Evolutionary conservation across 2,888 invertebrate species (phyloP), one percentile per base, ranked within the genome.

Genomic region (Andricus curvator): DNA sequence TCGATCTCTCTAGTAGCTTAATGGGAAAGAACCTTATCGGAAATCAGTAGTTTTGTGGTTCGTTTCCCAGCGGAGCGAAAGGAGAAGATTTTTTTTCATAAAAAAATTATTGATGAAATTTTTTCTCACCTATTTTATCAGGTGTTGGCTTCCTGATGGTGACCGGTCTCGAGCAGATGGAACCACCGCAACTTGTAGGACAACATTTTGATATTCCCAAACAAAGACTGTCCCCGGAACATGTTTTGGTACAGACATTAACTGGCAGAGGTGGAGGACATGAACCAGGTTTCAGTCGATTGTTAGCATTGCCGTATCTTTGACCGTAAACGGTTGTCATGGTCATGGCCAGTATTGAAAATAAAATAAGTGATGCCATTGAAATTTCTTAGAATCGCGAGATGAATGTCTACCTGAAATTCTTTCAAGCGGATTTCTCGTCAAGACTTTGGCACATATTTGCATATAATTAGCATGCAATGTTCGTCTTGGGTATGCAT

Each of bases 201-300:
- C 93, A 93, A 81, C 93, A 93, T 86, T 93, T 93, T 77, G 86
- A 93, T 11, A 91, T 91, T 11, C 88, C 89, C 85, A 85, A 93
- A 80, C 93, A 95, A 0, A 93, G 90, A 1, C 67, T 79, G 20
- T 90, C 90, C 0, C 92, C 90, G 0, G 93, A 93, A 80, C 95
- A 95, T 0, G 89, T 84, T 11, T 93, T 91, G 0, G 92, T 92
- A 83, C 95, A 94, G 48, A 93, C 87, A 78, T 94, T 93, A 65
- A 94, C 93, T 2, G 94, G 93, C 29, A 94, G 86, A 2, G 94
- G 93, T 0, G 95, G 95, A 0, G 95, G 94, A 80, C 95, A 95
- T 0, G 94, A 94, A 0, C 94, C 94, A 0, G 86, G 85, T 80
- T 91, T 93, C 22, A 37, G 4, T 33, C 25, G 51, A 13, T 37